Conservation (phyloP, 2,888 invertebrate genomes). For the Nemotelus nigrinus region DNA sequence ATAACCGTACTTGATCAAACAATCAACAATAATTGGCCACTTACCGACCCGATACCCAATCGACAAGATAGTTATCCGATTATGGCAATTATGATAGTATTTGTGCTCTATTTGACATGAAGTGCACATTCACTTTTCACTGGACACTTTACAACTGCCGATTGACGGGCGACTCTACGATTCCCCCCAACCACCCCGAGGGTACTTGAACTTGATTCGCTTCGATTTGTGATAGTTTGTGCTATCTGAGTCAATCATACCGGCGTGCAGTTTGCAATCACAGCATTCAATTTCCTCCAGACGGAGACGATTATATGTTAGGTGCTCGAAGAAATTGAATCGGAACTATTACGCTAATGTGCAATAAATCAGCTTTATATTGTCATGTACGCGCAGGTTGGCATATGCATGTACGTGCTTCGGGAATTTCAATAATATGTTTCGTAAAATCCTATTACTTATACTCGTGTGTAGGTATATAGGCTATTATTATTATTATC, state of each 20-base stretch:
- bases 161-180: neutral
- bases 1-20: too few species aligned
- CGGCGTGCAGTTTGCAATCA: neutral
- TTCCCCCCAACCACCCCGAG: neutral
- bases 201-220: constrained; percentile 13
- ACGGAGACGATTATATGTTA: neutral
- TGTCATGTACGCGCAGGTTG: too few species aligned
- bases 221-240: neutral
- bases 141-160: neutral
- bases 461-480: too few species aligned
- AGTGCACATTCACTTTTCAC: constrained; percentile 7
- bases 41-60: too few species aligned
- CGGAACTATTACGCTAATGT: neutral
- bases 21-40: too few species aligned
- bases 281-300: neutral
- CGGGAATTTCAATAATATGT: constrained; percentile 1
- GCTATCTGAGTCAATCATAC: neutral
- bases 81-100: neutral
- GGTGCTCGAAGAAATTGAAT: neutral
- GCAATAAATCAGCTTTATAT: constrained; percentile 10
- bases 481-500: too few species aligned
- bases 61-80: too few species aligned
- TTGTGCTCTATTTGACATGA: constrained; percentile 1
- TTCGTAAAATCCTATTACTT: neutral
- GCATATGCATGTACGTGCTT: neutral